Evolutionary conservation across 2,113 vertebrate species (phyloP), one percentile per base, ranked within the genome.

Genomic region (Calypte anna): DNA sequence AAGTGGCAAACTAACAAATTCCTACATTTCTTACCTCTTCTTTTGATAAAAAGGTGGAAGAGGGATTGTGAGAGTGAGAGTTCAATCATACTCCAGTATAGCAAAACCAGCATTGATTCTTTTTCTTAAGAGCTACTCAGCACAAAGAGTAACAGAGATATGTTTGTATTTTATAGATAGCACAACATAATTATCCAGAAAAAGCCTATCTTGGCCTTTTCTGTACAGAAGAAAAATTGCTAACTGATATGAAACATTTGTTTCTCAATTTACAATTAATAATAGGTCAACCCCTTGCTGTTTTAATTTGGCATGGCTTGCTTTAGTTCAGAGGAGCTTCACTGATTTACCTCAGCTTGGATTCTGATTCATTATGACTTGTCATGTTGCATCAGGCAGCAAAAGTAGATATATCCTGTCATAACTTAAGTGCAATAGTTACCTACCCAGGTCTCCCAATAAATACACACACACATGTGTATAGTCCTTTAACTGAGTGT

Each of bases 351-450:
- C 64, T 88, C 82, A 78, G 75, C 73, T 86, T 90, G 73, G 64
- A 88, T 94, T 79, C 79, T 84, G 88, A 93, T 64, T 96, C 85
- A 96, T 83, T 91, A 36, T 70, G 78, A 69, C 55, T 87, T 91
- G 91, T 75, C 46, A 6, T 46, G 31, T 67, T 78, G 66, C 74
- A 86, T 91, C 74, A 94, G 82, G 36, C 82, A 88, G 69, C 80
- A 90, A 33, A 81, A 88, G 76, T 13, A 78, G 84, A 44, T 72
- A 23, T 10, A 50, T 72, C 36, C 54, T 68, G 14, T 68, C 85
- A 64, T 86, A 88, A 73, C 40, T 31, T 44, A 57, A 83, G 69
- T 87, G 57, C 48, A 57, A 3, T 75, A 20, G 51, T 74, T 93
- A 54, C 27, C 78, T 69, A 43, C 55, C 44, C 59, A 33, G 70